Conservation (phyloP, 2,113 vertebrate species). For the Prunella himalayana region DNA sequence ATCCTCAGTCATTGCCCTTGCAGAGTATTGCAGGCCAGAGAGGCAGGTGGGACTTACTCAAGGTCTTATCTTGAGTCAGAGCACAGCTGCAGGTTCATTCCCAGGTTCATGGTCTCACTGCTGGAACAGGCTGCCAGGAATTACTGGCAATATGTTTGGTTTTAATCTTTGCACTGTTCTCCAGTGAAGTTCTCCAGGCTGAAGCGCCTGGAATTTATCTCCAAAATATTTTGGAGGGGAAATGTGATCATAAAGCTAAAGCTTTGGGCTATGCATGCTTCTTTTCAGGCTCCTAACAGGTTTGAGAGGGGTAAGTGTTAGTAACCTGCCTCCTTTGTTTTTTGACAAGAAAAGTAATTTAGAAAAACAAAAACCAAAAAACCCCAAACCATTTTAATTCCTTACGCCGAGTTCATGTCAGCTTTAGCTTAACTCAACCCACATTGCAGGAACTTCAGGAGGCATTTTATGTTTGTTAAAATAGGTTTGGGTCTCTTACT, state of each 20-base stretch:
- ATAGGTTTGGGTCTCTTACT: neutral
- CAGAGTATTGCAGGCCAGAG: neutral
- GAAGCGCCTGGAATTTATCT: conserved; percentile 76
- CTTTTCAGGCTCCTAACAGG: neutral
- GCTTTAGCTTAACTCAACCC: conserved; percentile 1
- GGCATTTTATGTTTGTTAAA: neutral
- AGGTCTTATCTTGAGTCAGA: neutral
- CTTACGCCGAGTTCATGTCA: neutral
- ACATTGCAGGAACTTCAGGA: neutral
- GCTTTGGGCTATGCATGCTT: conserved; percentile 8
- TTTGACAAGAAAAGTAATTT: conserved; percentile 21
- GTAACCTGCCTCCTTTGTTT: conserved; percentile 29
- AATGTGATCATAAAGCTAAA: conserved; percentile 24
- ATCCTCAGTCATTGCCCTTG: neutral
- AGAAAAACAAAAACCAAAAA: neutral
- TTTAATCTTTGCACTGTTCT: conserved; percentile 70
- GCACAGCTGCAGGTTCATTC: neutral
- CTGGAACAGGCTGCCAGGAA: neutral
- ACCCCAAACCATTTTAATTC: neutral
- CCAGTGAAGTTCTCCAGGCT: conserved; percentile 70
- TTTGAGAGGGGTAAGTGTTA: conserved; percentile 5
- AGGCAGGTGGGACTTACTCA: neutral
- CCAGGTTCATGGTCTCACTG: neutral
- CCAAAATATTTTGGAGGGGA: conserved; percentile 63
- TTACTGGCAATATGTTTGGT: neutral